Conservation (phyloP, 2,113 vertebrate genomes). For the Canis aureus region DNA sequence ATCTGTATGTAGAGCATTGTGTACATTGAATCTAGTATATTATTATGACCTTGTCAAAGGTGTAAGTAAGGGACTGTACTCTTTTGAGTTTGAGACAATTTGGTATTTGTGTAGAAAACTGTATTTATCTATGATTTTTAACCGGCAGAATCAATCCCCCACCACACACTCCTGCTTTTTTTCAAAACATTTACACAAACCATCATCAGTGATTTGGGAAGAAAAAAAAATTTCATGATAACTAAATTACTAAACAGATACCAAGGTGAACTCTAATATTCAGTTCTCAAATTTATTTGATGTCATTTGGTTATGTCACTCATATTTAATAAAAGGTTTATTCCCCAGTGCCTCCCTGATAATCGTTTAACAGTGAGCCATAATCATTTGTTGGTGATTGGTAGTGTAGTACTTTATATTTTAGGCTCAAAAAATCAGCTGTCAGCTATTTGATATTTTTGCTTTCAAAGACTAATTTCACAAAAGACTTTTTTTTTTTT, state of each 20-base stretch:
- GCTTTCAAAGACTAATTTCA: background rate
- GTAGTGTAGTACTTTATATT: background rate
- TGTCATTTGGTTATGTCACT: background rate
- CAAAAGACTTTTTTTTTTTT: background rate
- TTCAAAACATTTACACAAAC: background rate
- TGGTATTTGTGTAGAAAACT: slow-evolving; percentile 21
- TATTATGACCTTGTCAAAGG: slow-evolving; percentile 18
- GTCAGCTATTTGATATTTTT: background rate
- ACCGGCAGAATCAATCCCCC: background rate
- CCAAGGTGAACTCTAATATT: background rate
- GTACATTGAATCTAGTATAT: background rate
- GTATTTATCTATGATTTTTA: background rate
- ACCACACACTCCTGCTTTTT: background rate
- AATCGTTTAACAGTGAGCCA: background rate
- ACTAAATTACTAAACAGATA: background rate
- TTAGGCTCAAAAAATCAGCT: background rate
- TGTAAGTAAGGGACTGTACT: background rate
- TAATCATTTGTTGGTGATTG: background rate
- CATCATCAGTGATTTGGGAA: background rate
- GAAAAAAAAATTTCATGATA: background rate
- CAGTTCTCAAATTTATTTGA: background rate
- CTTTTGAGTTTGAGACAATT: background rate
- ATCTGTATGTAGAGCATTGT: background rate
- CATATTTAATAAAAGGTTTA: background rate
- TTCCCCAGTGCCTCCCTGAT: background rate